Base-by-base conservation (phyloP, 2,888 invertebrate genomes). In the Acanthopleura granulata region DNA sequence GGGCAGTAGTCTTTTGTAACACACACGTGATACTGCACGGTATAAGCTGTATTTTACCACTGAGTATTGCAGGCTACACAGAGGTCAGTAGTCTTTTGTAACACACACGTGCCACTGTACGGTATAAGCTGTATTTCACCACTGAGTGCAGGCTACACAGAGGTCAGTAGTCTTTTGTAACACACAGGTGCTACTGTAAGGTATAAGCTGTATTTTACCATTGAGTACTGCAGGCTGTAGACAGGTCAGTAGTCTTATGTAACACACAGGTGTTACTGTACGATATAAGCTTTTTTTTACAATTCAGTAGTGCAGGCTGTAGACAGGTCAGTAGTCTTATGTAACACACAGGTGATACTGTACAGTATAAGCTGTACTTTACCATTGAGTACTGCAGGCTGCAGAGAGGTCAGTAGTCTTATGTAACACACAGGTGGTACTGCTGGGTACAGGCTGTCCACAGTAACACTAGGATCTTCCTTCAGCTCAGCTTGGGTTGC, bases 401-500 rank as follows among this genome's bases (percentile, higher is more conserved):
- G 18, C 4, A 22, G n/a, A 57, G 22, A n/a, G 57, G 77, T 76
- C 15, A 87, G 76, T 1, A 86, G 77, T 15, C 83, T 74, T 12
- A 79, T 82, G 77, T 82, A 87, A 71, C 86, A 84, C n/a, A 83
- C 71, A 0, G 83, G 85, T 27, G 87, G 87, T 15, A 86, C 80
- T n/a, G 74, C 77, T 49, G 83, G 81, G 27, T 85, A 79, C 27
- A 87, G 62, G n/a, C 79, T 78, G 76, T 87, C 85, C 22, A 66
- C 66, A 27, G 66, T 57, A 15, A 81, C 78, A n/a, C 78, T 79
- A 69, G 76, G 77, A 49, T 74, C 74, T 18, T 74, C 76, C 51
- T 76, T 74, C 61, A 82, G 79, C 62, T 77, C 78, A 11, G 77
- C 80, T 29, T 82, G 78, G 77, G 80, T 66, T 40, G 82, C 77